Conservation (phyloP, 1,140 invertebrate genomes). For the Achatina immaculata region DNA sequence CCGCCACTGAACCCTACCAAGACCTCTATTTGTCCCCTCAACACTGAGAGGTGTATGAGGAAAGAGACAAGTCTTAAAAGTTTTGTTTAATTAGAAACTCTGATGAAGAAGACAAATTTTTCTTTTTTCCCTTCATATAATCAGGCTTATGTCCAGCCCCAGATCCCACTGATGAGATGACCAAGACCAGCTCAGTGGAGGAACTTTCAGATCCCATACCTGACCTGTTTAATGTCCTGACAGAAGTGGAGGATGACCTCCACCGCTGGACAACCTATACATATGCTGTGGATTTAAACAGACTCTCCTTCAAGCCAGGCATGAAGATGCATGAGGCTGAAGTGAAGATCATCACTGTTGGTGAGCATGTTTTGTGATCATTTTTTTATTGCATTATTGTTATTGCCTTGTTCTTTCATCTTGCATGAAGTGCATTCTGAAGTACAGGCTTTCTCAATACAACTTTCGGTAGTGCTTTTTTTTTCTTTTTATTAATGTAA, state of each 20-base stretch:
- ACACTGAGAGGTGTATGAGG: too few relatives aligned
- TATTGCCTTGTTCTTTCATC: too few relatives aligned
- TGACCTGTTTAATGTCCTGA: constrained; percentile 85
- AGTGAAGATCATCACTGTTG: constrained; percentile 17
- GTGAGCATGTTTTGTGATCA: constrained; percentile 6
- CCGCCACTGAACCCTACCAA: too few relatives aligned
- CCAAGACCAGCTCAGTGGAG: constrained; percentile 88
- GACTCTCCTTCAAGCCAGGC: constrained; percentile 51
- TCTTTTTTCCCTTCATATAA: too few relatives aligned
- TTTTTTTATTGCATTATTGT: not conserved
- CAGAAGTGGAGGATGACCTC: constrained; percentile 78
- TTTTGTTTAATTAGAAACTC: too few relatives aligned
- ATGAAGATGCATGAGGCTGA: constrained; percentile 47
- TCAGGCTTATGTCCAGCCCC: constrained; percentile 85
- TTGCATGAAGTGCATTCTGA: too few relatives aligned
- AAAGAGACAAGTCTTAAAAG: too few relatives aligned
- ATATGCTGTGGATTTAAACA: constrained; percentile 52
- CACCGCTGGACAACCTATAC: constrained; percentile 55
- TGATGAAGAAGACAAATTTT: too few relatives aligned
- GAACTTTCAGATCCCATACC: constrained; percentile 86
- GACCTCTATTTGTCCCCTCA: too few relatives aligned
- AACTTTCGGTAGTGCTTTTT: too few relatives aligned
- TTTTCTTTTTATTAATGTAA: too few relatives aligned
- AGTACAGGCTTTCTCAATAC: too few relatives aligned
- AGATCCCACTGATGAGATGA: constrained; percentile 77